phyloP scores from a whole-genome alignment of 2,888 invertebrate genomes.

The Trichacis sp. region DNA sequence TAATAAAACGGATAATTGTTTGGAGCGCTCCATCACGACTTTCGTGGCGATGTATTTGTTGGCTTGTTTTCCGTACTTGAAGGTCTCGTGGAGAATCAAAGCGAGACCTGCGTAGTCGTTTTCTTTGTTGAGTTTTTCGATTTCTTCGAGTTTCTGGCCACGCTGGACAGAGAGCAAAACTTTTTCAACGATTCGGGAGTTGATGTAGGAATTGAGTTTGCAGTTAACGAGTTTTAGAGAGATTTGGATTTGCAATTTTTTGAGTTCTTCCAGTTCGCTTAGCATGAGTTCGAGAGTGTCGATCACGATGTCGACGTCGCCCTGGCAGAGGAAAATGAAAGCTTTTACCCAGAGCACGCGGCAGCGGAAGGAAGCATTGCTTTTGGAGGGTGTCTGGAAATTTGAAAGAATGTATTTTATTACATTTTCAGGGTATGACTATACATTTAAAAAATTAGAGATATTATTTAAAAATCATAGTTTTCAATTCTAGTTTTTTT shows the following conservation, averaged over 20 bases:
- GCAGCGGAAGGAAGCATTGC: slow-evolving; percentile 67
- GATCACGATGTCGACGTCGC: slow-evolving; percentile 71
- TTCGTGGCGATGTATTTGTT: slow-evolving; percentile 53
- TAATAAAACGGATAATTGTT: slow-evolving; percentile 73
- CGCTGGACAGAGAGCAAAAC: slow-evolving; percentile 71
- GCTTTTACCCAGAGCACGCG: slow-evolving; percentile 73
- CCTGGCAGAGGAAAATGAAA: slow-evolving; percentile 71
- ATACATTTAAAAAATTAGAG: too few species aligned
- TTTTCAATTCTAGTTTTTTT: too few species aligned
- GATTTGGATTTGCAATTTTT: slow-evolving; percentile 58
- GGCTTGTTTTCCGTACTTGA: slow-evolving; percentile 70
- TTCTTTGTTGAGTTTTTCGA: slow-evolving; percentile 76
- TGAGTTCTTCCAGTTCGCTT: slow-evolving; percentile 53
- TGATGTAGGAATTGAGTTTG: slow-evolving; percentile 70
- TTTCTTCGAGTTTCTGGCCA: slow-evolving; percentile 73
- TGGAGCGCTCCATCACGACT: slow-evolving; percentile 67
- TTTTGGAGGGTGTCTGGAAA: too few species aligned
- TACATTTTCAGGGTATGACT: too few species aligned
- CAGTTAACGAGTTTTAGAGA: slow-evolving; percentile 71
- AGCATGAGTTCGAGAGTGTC: slow-evolving; percentile 69
- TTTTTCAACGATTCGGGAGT: slow-evolving; percentile 68
- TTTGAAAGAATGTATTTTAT: too few species aligned
- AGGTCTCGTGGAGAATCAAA: slow-evolving; percentile 77
- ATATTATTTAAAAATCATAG: too few species aligned
- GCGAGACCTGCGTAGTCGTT: slow-evolving; percentile 77